Conservation (phyloP, 2,797 vertebrate genomes). For the Mionectes olivaceus region DNA sequence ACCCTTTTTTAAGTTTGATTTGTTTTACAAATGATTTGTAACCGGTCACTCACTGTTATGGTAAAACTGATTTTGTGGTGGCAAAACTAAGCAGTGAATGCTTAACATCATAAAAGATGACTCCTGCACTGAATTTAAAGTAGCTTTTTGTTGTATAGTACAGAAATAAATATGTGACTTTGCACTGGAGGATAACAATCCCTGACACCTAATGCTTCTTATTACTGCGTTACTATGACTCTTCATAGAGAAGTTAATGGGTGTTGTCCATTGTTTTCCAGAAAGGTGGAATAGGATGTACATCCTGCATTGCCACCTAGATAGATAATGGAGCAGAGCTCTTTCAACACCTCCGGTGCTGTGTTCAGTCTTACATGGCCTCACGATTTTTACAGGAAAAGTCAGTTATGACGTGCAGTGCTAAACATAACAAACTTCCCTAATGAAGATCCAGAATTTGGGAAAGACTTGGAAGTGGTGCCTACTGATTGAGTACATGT, state of each 20-base stretch:
- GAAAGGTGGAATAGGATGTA: neutral
- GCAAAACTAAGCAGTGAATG: neutral
- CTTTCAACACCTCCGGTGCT: accelerated
- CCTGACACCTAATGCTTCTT: neutral
- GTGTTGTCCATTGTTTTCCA: neutral
- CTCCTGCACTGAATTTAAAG: neutral
- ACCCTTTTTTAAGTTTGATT: neutral
- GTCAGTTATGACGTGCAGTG: neutral
- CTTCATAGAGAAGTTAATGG: neutral
- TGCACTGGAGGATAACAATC: neutral
- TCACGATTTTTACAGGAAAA: neutral
- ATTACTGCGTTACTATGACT: neutral
- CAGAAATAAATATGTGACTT: neutral
- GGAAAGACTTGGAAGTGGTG: neutral
- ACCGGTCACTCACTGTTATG: accelerated
- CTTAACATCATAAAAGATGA: neutral
- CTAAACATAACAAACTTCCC: neutral
- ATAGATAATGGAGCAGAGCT: neutral
- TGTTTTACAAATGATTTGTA: neutral
- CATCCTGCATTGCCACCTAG: accelerated
- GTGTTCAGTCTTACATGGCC: neutral
- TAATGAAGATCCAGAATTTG: neutral
- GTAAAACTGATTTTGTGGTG: neutral
- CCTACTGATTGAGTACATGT: neutral
- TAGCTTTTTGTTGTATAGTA: neutral